These are phyloP conservation scores for Eonycteris spelaea DNA, from an alignment of 2,113 vertebrate species.

Conservation along the genomic window DNA sequence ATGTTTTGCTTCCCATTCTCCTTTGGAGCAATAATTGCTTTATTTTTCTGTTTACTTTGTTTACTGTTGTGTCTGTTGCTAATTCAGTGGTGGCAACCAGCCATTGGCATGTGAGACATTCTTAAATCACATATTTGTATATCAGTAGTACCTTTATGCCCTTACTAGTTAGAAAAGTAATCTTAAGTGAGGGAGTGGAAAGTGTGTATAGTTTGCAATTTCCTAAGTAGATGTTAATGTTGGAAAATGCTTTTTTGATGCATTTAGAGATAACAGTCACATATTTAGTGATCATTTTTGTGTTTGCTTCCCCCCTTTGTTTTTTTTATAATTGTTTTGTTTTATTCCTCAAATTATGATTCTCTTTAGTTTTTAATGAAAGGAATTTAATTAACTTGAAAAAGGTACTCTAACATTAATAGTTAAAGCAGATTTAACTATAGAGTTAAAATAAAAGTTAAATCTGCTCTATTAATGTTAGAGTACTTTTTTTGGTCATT, in stretches of 20 bases:
- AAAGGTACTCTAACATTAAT: background rate
- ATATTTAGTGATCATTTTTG: conserved; percentile 12
- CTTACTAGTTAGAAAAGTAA: background rate
- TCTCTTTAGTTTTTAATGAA: background rate
- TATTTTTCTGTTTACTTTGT: too few species aligned
- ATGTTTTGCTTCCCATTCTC: too few species aligned
- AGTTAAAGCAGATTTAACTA: background rate
- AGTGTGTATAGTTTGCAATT: conserved; percentile 3
- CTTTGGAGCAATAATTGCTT: too few species aligned
- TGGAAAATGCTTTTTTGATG: background rate
- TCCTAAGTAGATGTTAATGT: conserved; percentile 1
- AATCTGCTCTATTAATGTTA: too few species aligned
- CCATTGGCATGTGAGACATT: background rate
- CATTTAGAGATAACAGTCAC: background rate
- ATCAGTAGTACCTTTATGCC: background rate
- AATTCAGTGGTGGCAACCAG: background rate
- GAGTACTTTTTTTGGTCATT: background rate
- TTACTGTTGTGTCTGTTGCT: too few species aligned
- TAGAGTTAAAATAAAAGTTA: background rate
- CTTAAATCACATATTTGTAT: background rate
- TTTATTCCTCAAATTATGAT: conserved; percentile 21
- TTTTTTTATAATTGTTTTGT: background rate
- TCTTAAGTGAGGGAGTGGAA: background rate
- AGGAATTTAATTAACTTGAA: conserved; percentile 8
- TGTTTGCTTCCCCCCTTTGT: background rate